phyloP scores from a whole-genome alignment of 2,888 invertebrate genomes.

The Euplagia quadripunctaria region DNA sequence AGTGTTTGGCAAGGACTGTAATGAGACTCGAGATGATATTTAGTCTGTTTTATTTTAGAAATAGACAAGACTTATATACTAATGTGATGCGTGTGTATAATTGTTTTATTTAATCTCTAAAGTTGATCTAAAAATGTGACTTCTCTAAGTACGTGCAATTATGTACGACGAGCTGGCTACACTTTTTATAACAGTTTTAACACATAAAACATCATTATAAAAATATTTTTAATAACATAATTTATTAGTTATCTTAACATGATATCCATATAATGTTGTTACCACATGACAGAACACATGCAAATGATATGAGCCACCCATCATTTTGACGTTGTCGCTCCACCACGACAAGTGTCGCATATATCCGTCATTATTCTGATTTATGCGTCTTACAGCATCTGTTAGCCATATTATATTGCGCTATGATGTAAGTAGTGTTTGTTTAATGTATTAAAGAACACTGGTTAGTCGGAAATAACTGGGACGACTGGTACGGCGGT shows the following conservation, averaged over 20 bases:
- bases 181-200: not conserved
- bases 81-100: too few relatives aligned
- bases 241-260: conserved; percentile 10
- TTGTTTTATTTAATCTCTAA: too few relatives aligned
- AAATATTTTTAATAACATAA: not conserved
- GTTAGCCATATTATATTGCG: conserved; percentile 58
- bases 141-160: too few relatives aligned
- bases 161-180: too few relatives aligned
- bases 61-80: too few relatives aligned
- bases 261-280: conserved; percentile 17
- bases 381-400: conserved; percentile 60
- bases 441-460: conserved; percentile 9
- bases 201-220: not conserved
- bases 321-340: conserved; percentile 46
- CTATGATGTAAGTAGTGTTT: conserved; percentile 12
- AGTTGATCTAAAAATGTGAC: too few relatives aligned
- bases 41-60: too few relatives aligned
- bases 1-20: too few relatives aligned
- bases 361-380: conserved; percentile 61
- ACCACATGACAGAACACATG: conserved; percentile 51
- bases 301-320: conserved; percentile 52
- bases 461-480: not conserved
- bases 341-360: conserved; percentile 51
- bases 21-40: too few relatives aligned
- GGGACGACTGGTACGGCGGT: not conserved